Base-by-base conservation (phyloP, 2,888 invertebrate species). In the Drosophila melanocephala region DNA sequence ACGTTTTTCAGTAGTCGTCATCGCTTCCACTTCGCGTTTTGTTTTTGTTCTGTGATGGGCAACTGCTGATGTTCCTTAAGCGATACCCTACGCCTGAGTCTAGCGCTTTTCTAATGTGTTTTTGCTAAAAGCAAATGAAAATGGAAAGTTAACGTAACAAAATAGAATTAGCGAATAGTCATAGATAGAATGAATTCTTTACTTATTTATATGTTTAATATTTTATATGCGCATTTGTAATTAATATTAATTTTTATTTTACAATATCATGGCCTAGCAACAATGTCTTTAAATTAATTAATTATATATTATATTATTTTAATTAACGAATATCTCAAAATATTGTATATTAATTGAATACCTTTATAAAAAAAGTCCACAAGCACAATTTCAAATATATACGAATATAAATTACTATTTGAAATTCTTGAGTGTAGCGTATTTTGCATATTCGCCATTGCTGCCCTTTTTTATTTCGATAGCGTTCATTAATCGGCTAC, bases 1-100 rank as follows among this genome's bases (percentile, higher is more conserved):
- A 76, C 65, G 60, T 74, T 72, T 81, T 84, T 66, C 77, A 81
- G 84, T 69, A 76, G 71, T 56, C 65, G 74, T 58, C 65, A 64
- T 69, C 52, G 53, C 10, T 71, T 72, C 64, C 56, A 58, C 30
- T 72, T 74, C 19, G 58, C 39, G 28, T 55, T 47, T 47, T 75
- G 62, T 68, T 62, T 30, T 78, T 59, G 44, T 61, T 79, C 30
- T 37, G 59, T 55, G 67, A 69, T 78, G 74, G 72, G 58, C 53
- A 61, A 81, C 52, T 53, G 62, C 30, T 58, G 32, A 33, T 61
- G 47, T 66, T 70, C 52, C 67, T 53, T 60, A 32, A 10, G 39
- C 12, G 37, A 78, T 74, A 30, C 79, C 56, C 83, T 79, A 68
- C 67, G 16, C 26, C 30, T 19, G 4, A 50, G 19, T 26, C 5